Base-by-base conservation (phyloP, 2,797 vertebrate species). In the Tauraco hartlaubi region DNA sequence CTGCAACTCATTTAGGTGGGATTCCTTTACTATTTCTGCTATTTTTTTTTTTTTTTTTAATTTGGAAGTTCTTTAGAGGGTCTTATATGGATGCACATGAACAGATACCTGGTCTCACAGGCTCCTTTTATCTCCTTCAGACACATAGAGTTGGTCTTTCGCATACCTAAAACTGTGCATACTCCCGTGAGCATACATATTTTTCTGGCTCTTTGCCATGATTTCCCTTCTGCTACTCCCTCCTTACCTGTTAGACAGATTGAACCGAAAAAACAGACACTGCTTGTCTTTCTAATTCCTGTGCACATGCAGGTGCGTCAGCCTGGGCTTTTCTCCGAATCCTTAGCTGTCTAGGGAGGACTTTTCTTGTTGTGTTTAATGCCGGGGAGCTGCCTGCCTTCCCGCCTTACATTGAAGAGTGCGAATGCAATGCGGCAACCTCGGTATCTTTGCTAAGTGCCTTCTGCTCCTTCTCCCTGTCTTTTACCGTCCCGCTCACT, bases 271-370 rank as follows among this genome's bases (percentile, higher is more conserved):
- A 59, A 49, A 92, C 39, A 83, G 63, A 78, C 74, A 31, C 62
- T 64, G 28, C 94, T 97, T 68, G 14, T 64, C 71, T 97, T 61
- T 87, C 94, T 93, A 96, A 98, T 96, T 96, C 19, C 88, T 91
- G 94, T n/a, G 84, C 59, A 46, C 55, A 15, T 20, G 39, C 39
- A 94, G n/a, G 18, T 43, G 22, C 9, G 5, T 92, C 82, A 62
- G 44, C 59, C 77, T 79, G 31, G 85, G 72, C 56, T 96, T 55
- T 96, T 90, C 76, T 93, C 82, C 91, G 83, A 54, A 44, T 92
- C 88, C 73, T 55, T 87, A 96, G 85, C 81, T 90, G 94, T 71
- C 35, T 3, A 11, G 44, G 19, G 44, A 20, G 16, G 15, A 3
- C 12, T 54, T 46, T 26, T 39, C 35, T 48, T 12, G 21, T 25